Evolutionary conservation across 23 tunicate species (phyloP), one percentile per base, ranked within the genome.

Genomic region (Corella eumyota): DNA sequence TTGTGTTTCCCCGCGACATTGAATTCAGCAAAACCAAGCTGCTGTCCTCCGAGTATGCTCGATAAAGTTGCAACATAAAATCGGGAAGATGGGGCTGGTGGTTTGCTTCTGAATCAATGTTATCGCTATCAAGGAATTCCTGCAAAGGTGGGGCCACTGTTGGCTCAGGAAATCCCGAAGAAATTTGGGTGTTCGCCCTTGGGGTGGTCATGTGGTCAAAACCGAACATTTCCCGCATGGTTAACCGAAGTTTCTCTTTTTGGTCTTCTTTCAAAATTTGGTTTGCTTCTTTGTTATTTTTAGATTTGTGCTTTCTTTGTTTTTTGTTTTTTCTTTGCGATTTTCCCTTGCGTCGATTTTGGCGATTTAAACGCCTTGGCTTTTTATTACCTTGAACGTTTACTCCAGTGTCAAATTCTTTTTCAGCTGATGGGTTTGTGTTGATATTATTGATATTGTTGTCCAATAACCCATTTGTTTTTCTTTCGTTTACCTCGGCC

Each of bases 61-160:
- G 60, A 35, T 84, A 84, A 9, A 84, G 69, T 48, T 84, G 81
- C 44, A 84, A 53, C 94, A 84, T 84, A 32, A 84, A 84, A 48
- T 75, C 83, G 17, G 94, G 94, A 6, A 81, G 92, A 32, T 74
- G 54, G 5, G 81, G 81, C n/a, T 55, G 30, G 44, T 19, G 29
- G 33, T 53, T 25, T 61, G 28, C 38, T 9, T 9, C 23, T n/a
- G n/a, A n/a, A n/a, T n/a, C n/a, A n/a, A n/a, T n/a, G n/a, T n/a
- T n/a, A n/a, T n/a, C n/a, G n/a, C n/a, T n/a, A 27, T 61, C 26
- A 32, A 48, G 52, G 4, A 50, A 51, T 20, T 36, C n/a, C 4
- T 22, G 26, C 2, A 59, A 13, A 36, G n/a, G 63, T 15, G 17
- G 54, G 13, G 67, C 22, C 1, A 40, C 56, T 4, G 1, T 30